These are phyloP conservation scores for Drosophila conformis DNA, from an alignment of 2,888 invertebrate genomes.

Conservation along the genomic window DNA sequence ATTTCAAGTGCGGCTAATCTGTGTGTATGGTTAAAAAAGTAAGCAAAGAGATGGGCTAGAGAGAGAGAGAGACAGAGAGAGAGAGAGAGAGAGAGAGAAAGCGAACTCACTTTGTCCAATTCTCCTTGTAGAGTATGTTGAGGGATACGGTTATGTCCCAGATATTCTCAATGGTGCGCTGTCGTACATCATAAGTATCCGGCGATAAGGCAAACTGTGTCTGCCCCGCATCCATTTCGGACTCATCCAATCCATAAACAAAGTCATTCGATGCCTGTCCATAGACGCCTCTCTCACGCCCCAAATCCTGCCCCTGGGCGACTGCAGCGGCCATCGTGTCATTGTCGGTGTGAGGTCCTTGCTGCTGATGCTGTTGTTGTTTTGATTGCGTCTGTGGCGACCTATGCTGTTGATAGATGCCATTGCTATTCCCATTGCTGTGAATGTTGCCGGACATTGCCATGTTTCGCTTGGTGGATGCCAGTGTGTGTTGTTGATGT, in stretches of 20 bases:
- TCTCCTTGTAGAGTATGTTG: conserved; percentile 94
- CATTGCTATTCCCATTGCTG: conserved; percentile 48
- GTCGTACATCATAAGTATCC: conserved; percentile 87
- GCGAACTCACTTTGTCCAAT: conserved; percentile 92
- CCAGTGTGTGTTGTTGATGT: conserved; percentile 86
- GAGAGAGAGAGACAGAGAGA: background rate
- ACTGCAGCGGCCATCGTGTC: conserved; percentile 70
- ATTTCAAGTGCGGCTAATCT: conserved; percentile 85
- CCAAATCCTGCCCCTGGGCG: conserved; percentile 54
- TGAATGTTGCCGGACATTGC: conserved; percentile 37
- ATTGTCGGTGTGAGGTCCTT: conserved; percentile 71
- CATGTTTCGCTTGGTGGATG: conserved; percentile 85
- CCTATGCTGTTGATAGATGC: conserved; percentile 68
- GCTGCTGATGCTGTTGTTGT: conserved; percentile 28
- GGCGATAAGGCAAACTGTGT: conserved; percentile 82
- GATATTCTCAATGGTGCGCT: conserved; percentile 93
- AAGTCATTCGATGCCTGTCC: conserved; percentile 73
- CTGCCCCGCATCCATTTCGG: conserved; percentile 55
- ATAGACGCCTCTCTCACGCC: conserved; percentile 39
- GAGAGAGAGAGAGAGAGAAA: background rate
- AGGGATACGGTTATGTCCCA: conserved; percentile 95
- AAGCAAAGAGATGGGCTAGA: background rate
- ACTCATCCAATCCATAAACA: conserved; percentile 80
- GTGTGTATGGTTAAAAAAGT: conserved; percentile 16
- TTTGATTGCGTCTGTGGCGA: conserved; percentile 27